Conservation (phyloP, 2,113 vertebrate species). For the Daphoenositta chrysoptera region DNA sequence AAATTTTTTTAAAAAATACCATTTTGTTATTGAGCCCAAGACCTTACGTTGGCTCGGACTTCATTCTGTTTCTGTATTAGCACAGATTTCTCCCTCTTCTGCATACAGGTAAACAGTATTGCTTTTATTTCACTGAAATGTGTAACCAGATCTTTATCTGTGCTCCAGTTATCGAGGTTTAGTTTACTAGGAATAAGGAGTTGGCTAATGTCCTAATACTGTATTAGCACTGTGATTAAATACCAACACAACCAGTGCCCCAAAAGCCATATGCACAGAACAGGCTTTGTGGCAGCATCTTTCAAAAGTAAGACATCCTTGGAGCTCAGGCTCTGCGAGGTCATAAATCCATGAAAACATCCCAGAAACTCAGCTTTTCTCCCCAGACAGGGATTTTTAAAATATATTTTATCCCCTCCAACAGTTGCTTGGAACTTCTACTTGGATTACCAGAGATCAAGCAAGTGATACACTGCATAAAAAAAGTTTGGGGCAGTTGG, state of each 20-base stretch:
- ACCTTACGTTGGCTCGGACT: background rate
- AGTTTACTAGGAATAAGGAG: background rate
- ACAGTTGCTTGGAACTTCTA: background rate
- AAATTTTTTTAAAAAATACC: accelerated
- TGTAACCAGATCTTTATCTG: background rate
- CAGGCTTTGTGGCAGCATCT: background rate
- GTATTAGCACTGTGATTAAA: background rate
- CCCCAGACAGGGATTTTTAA: background rate
- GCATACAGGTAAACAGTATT: background rate
- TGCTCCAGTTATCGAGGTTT: background rate
- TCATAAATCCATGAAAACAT: background rate
- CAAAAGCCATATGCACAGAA: background rate
- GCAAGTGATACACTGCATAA: background rate
- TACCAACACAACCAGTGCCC: background rate
- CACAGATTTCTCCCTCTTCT: background rate
- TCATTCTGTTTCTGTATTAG: background rate
- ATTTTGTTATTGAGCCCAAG: background rate
- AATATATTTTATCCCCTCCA: background rate
- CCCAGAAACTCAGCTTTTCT: background rate
- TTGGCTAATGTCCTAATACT: background rate
- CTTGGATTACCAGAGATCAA: background rate
- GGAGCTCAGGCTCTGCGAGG: background rate
- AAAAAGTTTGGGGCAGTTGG: background rate
- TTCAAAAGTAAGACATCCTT: background rate
- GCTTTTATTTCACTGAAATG: background rate